Percentiles rank a stretch among this genome's conserved stretches.
Conservation (phyloP, 2,888 invertebrate species). For the Platerodrilus igneus region DNA sequence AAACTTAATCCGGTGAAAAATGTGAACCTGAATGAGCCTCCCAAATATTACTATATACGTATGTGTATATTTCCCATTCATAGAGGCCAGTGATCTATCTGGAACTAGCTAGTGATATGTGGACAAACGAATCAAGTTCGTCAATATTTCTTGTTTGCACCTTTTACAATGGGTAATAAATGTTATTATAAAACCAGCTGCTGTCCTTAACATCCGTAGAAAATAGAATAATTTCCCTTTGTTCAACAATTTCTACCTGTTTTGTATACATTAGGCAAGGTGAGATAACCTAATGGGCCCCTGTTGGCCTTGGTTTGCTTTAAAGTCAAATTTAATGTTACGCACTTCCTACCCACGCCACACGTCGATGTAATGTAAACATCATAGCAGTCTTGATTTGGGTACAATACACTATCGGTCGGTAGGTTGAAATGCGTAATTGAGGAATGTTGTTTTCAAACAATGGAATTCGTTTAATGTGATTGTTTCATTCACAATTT, state of each 20-base stretch:
- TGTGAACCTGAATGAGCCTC: conserved; percentile 22
- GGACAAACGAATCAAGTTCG: conserved; percentile 22
- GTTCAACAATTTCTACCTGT: conserved; percentile 3
- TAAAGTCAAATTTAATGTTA: conserved; percentile 25
- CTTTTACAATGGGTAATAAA: too few species aligned
- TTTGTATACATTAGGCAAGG: conserved; percentile 8
- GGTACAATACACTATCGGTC: too few species aligned
- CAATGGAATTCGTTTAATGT: too few species aligned
- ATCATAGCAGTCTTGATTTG: too few species aligned
- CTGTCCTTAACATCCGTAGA: neutral
- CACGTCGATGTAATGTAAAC: too few species aligned
- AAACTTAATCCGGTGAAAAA: conserved; percentile 11
- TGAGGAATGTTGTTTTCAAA: too few species aligned
- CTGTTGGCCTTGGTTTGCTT: conserved; percentile 20
- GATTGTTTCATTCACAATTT: too few species aligned
- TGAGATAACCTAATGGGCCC: conserved; percentile 19
- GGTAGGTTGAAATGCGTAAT: too few species aligned
- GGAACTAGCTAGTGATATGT: conserved; percentile 21
- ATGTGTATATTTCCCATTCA: conserved; percentile 25
- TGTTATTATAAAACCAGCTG: too few species aligned
- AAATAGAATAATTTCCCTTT: conserved; percentile 8
- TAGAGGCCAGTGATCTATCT: conserved; percentile 28
- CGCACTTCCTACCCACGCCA: conserved; percentile 26
- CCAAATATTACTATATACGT: conserved; percentile 25
- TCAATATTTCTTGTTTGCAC: too few species aligned